phyloP scores from a whole-genome alignment of 2,888 invertebrate species.

The Metopia argyrocephala region DNA sequence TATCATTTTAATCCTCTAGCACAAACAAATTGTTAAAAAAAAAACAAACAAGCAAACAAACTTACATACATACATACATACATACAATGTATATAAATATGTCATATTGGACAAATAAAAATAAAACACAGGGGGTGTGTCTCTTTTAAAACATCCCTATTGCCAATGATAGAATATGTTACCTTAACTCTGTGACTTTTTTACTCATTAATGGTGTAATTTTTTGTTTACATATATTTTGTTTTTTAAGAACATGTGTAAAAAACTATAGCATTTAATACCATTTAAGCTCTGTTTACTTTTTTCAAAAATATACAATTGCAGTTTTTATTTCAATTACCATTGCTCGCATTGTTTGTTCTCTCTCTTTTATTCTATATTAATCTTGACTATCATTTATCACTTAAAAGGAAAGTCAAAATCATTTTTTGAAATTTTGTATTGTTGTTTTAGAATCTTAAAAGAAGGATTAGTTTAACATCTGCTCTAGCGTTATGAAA shows the following conservation, averaged over 20 bases:
- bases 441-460: neutral
- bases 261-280: conserved; percentile 74
- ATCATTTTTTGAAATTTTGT: neutral
- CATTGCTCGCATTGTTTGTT: conserved; percentile 38
- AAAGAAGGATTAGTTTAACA: conserved; percentile 32
- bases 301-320: conserved; percentile 68
- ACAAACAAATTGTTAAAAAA: conserved; percentile 72
- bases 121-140: neutral
- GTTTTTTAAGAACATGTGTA: conserved; percentile 77
- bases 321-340: conserved; percentile 47
- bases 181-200: neutral
- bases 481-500: too few relatives aligned
- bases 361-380: conserved; percentile 20
- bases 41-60: conserved; percentile 29
- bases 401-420: conserved; percentile 57
- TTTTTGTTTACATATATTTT: conserved; percentile 76
- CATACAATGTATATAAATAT: neutral
- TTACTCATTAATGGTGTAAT: conserved; percentile 64
- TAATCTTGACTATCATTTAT: conserved; percentile 69
- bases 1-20: conserved; percentile 67
- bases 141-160: conserved; percentile 45
- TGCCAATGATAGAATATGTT: neutral
- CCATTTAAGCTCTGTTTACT: conserved; percentile 76
- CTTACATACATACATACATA: neutral
- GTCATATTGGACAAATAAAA: too few relatives aligned